Evolutionary conservation across 2,888 invertebrate genomes (phyloP).

Genomic region (Electrophaes corylata): DNA sequence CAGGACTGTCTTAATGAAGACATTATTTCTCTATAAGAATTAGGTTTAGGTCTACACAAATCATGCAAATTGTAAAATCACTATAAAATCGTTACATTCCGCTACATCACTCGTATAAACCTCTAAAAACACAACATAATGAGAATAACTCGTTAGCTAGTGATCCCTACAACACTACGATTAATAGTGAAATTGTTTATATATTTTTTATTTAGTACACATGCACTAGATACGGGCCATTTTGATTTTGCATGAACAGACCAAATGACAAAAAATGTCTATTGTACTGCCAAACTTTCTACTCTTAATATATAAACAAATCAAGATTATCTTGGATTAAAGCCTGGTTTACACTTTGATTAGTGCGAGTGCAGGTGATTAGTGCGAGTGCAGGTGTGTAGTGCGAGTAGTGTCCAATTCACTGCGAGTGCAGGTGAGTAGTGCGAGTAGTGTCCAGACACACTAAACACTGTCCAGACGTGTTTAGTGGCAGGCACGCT

Average conservation of each 20-base stretch:
- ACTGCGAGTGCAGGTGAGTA: too few species aligned
- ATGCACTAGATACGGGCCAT: constrained; percentile 39
- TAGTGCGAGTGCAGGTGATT: too few species aligned
- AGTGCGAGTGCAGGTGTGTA: too few species aligned
- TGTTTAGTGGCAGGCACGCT: too few species aligned
- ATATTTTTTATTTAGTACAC: constrained; percentile 34
- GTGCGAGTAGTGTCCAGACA: too few species aligned
- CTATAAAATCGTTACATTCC: constrained; percentile 44
- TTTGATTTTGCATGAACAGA: neutral
- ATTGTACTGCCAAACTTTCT: too few species aligned
- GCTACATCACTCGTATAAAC: constrained; percentile 37
- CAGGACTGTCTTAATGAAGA: neutral
- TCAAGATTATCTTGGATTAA: too few species aligned
- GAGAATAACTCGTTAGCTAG: constrained; percentile 32
- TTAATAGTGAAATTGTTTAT: constrained; percentile 24
- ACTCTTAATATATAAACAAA: too few species aligned
- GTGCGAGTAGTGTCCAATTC: too few species aligned
- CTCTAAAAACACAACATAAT: constrained; percentile 39
- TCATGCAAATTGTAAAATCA: constrained; percentile 34
- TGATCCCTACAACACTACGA: constrained; percentile 27
- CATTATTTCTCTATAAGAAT: neutral
- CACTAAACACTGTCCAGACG: too few species aligned
- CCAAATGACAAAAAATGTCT: neutral
- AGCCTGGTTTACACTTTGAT: too few species aligned
- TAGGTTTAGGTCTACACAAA: constrained; percentile 15